Base-by-base conservation (phyloP, 2,797 vertebrate genomes). In the Sebastes vulpes region DNA sequence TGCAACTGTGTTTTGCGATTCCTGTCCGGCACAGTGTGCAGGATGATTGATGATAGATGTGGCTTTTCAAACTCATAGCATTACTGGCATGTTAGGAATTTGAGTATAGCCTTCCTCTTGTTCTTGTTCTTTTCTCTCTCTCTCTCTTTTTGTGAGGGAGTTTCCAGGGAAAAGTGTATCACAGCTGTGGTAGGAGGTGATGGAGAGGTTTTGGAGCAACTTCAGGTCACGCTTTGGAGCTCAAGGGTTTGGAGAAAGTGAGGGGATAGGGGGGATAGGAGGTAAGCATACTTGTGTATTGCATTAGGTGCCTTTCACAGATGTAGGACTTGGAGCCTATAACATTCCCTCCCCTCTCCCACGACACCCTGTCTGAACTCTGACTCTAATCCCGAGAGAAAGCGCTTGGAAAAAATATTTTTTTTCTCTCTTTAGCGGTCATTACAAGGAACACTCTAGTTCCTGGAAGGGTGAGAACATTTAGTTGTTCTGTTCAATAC, bases 31-130 rank as follows among this genome's bases (percentile, higher is more conserved):
- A 46, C 3, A 21, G 21, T 42, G 57, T 52, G n/a, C 21, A 46
- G 66, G 12, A 77, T 74, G 75, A 89, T 84, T 29, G 77, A 81
- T 84, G 80, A 65, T 71, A 75, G 58, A 75, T 78, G 58, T 46
- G 46, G 8, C 35, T 52, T 61, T 76, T 28, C 20, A 70, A 81
- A 82, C 42, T 18, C 11, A 5, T 79, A 71, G 75, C 60, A 77
- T 64, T 57, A 28, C 50, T 72, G 82, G 81, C 50, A 92, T 85
- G 71, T 79, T 26, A 85, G 79, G 90, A 92, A 93, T 89, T 74
- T 79, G 32, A 69, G 48, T 28, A 35, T 35, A 71, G 63, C 18
- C 65, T 52, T 18, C 31, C 50, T 79, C 25, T 61, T 71, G 4
- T 57, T 65, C 52, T 48, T 66, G 7, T 25, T 38, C 16, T 25